Conservation (phyloP, 2,888 invertebrate species). For the Lumbricus terrestris region DNA sequence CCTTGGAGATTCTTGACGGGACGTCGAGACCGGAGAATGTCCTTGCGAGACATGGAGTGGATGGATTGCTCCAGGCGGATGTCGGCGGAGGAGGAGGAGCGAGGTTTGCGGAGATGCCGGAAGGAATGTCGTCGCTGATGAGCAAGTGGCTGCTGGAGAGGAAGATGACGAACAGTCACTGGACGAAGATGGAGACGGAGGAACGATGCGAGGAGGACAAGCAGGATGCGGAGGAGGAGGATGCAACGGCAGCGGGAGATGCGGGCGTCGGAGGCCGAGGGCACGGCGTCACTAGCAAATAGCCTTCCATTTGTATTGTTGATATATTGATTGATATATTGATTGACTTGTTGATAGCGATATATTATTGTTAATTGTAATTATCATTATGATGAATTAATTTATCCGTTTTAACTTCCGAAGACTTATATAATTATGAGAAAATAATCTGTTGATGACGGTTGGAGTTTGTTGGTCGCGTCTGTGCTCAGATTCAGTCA, state of each 20-base stretch:
- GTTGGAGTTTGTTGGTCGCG: neutral
- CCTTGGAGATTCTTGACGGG: neutral
- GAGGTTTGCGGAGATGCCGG: neutral
- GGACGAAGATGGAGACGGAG: neutral
- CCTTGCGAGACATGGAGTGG: neutral
- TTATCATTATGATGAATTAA: neutral
- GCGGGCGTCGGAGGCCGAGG: neutral
- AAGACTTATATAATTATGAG: no score
- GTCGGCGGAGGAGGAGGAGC: neutral
- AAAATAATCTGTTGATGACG: no score
- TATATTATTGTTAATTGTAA: neutral
- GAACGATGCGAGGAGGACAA: neutral
- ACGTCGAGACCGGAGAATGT: neutral
- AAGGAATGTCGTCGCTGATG: neutral
- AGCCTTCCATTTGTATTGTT: neutral
- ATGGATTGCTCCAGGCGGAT: neutral
- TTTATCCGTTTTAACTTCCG: neutral
- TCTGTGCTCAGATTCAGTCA: neutral
- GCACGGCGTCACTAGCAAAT: neutral
- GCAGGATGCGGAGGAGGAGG: neutral
- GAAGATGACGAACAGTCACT: neutral
- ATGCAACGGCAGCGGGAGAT: neutral
- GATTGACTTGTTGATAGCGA: no score
- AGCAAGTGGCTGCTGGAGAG: neutral
- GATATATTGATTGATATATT: no score